Evolutionary conservation across 2,797 vertebrate species (phyloP), one percentile per base, ranked within the genome.

Genomic region (Poecilia picta): DNA sequence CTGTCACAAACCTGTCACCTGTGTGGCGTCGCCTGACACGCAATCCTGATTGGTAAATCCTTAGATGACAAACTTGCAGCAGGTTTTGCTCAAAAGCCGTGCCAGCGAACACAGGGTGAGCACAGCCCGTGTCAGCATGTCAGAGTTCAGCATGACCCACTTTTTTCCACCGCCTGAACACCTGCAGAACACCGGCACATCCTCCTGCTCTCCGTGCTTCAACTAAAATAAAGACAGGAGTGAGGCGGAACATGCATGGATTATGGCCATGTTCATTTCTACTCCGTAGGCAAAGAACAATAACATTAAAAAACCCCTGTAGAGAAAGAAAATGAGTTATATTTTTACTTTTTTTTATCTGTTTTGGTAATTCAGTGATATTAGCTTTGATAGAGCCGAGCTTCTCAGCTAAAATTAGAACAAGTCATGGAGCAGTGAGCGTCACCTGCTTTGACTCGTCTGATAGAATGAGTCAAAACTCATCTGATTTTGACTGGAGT

Each of bases 111-210:
- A 66, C 8, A n/a, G 0, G 5, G n/a, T 77, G 12, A 49, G 66
- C 45, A 39, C 85, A 64, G 78, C 8, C 91, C 80, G 77, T 73
- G 59, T 81, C 51, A 62, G 46, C 80, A 74, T 77, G 59, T 80
- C 51, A 72, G 47, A 78, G 72, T 49, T 77, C 46, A 39, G 31
- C 74, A 10, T 89, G 88, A 90, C 91, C 88, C 85, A 93, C 74
- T 91, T 92, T 86, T 82, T 43, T 41, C 76, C 72, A 73, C 39
- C 45, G 39, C 88, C 81, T 84, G 72, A 89, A 88, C 89, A 93
- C 88, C 89, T 87, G 87, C 88, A 85, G 76, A 51, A 51, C 83
- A 81, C 74, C 59, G 72, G 76, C 74, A 73, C 71, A 49, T 75
- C 73, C 72, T 73, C 0, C 20, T 25, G 36, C 82, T 81, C 39